Percentiles rank a stretch among this genome's conserved stretches.
These are phyloP conservation scores for Sternarchorhynchus goeldii DNA, from an alignment of 2,797 vertebrate genomes.

Conservation along the genomic window DNA sequence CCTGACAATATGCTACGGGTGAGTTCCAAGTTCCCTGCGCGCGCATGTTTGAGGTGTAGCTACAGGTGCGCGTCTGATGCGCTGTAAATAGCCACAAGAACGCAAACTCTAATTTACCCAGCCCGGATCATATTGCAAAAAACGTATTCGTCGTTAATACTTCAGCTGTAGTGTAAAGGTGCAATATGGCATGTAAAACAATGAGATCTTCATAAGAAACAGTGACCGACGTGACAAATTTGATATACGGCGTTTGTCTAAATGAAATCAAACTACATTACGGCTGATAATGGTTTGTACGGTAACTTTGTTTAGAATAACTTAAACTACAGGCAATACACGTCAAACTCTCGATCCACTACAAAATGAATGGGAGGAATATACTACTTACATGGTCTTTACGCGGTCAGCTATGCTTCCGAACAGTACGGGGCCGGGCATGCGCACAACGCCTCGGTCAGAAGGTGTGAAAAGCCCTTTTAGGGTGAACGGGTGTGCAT, in stretches of 20 bases:
- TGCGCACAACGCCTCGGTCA: conserved; percentile 27
- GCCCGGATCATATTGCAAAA: too few species aligned
- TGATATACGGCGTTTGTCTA: too few species aligned
- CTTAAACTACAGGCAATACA: neutral
- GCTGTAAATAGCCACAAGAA: neutral
- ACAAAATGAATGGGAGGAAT: conserved; percentile 24
- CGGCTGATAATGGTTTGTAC: too few species aligned
- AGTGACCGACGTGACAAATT: too few species aligned
- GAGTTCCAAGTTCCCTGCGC: conserved; percentile 9
- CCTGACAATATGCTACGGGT: neutral
- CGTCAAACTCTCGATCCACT: neutral
- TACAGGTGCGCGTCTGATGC: conserved; percentile 12
- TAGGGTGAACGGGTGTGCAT: conserved; percentile 52
- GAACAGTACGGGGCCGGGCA: conserved; percentile 27
- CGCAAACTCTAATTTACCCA: neutral
- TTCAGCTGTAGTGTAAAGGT: too few species aligned
- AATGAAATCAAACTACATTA: neutral
- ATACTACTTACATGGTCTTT: conserved; percentile 64
- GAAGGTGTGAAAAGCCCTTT: conserved; percentile 55
- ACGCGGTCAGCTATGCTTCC: conserved; percentile 46
- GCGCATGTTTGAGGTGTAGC: neutral
- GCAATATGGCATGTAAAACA: too few species aligned
- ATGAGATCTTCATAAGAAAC: too few species aligned
- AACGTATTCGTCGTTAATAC: too few species aligned
- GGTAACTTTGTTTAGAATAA: too few species aligned